Conservation (phyloP, 2,888 invertebrate genomes). For the Phragmatobia fuliginosa region DNA sequence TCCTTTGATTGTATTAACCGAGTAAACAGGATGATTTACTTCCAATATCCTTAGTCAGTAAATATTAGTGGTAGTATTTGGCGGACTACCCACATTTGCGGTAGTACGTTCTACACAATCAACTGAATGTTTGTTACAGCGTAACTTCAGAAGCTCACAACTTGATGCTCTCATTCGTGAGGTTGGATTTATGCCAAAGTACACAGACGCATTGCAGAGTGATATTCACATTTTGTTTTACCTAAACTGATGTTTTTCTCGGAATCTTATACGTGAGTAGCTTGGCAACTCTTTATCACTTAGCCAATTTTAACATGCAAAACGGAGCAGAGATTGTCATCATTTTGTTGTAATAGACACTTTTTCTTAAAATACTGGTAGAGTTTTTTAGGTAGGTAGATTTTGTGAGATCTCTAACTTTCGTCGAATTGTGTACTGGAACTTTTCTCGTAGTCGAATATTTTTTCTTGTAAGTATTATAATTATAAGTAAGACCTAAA, state of each 20-base stretch:
- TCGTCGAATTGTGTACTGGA: background rate
- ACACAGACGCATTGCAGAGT: constrained; percentile 73
- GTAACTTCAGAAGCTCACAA: constrained; percentile 65
- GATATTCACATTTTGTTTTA: constrained; percentile 46
- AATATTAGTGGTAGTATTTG: constrained; percentile 29
- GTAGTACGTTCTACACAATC: constrained; percentile 40
- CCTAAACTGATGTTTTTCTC: constrained; percentile 18
- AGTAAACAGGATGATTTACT: constrained; percentile 19
- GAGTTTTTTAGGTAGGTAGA: background rate
- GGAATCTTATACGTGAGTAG: background rate
- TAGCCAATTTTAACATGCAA: background rate
- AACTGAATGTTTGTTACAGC: constrained; percentile 51
- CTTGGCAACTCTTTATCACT: constrained; percentile 8
- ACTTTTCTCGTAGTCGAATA: too few species aligned
- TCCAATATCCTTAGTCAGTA: constrained; percentile 30
- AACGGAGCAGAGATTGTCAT: constrained; percentile 3
- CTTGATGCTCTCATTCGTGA: constrained; percentile 72
- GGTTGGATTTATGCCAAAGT: constrained; percentile 76
- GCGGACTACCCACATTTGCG: constrained; percentile 47
- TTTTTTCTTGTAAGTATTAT: background rate
- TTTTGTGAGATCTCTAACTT: background rate
- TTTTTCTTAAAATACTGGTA: background rate
- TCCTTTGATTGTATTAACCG: constrained; percentile 4
- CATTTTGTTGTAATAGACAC: background rate
- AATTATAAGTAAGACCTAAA: background rate